Percentiles rank a stretch among this genome's conserved stretches.
Evolutionary conservation across 2,797 vertebrate genomes (phyloP).

Genomic region (Microctenopoma stevenorrisi): DNA sequence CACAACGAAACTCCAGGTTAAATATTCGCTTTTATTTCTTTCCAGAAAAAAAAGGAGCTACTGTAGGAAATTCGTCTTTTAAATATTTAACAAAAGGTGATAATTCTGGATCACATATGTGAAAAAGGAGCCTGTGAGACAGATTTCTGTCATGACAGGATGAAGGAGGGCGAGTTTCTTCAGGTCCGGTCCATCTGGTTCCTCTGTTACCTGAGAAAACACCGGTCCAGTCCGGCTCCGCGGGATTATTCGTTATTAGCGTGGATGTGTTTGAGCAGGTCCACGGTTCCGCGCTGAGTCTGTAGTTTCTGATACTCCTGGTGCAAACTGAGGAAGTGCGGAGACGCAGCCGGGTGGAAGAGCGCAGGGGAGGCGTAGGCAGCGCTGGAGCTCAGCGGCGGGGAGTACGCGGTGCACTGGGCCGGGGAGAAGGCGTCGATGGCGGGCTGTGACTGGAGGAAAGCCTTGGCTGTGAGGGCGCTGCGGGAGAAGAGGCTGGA

Average conservation of each 20-base stretch:
- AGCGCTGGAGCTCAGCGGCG: conserved; percentile 62
- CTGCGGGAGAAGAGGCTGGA: conserved; percentile 84
- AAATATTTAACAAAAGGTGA: conserved; percentile 72
- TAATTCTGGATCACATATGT: conserved; percentile 33
- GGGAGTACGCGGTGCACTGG: conserved; percentile 60
- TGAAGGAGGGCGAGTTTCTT: conserved; percentile 3
- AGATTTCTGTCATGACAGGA: conserved; percentile 10
- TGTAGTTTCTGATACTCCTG: conserved; percentile 82
- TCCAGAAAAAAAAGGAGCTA: conserved; percentile 55
- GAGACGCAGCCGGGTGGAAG: conserved; percentile 76
- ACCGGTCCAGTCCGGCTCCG: conserved; percentile 29
- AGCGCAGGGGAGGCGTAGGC: conserved; percentile 73
- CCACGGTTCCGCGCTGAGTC: conserved; percentile 63
- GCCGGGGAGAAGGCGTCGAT: conserved; percentile 73
- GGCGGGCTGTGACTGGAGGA: conserved; percentile 72
- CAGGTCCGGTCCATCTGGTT: conserved; percentile 17
- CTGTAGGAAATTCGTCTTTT: conserved; percentile 77
- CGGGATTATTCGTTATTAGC: conserved; percentile 35
- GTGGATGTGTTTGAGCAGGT: conserved; percentile 66
- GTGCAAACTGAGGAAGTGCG: conserved; percentile 79
- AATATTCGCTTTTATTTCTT: conserved; percentile 78
- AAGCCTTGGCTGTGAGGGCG: conserved; percentile 78
- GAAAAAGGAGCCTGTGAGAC: conserved; percentile 20
- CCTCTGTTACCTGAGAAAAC: conserved; percentile 78
- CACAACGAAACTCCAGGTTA: conserved; percentile 59